These are phyloP conservation scores for Umimayanthus chanpuru DNA, from an alignment of 92 coral and sea anemone genomes.

Conservation along the genomic window DNA sequence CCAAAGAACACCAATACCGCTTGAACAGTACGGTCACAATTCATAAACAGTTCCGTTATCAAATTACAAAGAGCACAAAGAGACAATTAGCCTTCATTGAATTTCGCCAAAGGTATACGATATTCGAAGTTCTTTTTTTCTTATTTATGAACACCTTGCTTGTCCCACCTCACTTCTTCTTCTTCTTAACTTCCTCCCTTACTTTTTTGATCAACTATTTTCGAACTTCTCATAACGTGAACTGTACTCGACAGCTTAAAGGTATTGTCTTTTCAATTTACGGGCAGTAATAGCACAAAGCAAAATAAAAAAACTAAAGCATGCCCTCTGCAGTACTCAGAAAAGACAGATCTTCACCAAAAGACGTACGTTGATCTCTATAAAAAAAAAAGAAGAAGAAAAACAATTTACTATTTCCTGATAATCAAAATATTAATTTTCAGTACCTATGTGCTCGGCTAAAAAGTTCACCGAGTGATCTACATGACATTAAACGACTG, in stretches of 20 bases:
- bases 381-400: neutral
- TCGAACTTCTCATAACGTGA: neutral
- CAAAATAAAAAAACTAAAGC: neutral
- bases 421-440: neutral
- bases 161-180: neutral
- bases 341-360: neutral
- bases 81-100: conserved; percentile 29
- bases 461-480: neutral
- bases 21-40: neutral
- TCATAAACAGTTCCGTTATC: conserved; percentile 19
- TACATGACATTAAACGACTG: neutral
- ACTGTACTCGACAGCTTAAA: neutral
- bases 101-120: neutral
- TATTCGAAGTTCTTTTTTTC: neutral
- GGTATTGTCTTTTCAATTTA: conserved; percentile 1
- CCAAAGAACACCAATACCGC: neutral
- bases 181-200: neutral
- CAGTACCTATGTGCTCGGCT: neutral
- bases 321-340: neutral
- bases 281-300: neutral
- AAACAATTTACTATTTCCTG: neutral
- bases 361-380: neutral
- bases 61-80: conserved; percentile 32
- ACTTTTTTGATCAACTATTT: neutral
- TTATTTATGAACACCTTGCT: conserved; percentile 3